Conservation (phyloP, 2,113 vertebrate genomes). For the Saimiri boliviensis region DNA sequence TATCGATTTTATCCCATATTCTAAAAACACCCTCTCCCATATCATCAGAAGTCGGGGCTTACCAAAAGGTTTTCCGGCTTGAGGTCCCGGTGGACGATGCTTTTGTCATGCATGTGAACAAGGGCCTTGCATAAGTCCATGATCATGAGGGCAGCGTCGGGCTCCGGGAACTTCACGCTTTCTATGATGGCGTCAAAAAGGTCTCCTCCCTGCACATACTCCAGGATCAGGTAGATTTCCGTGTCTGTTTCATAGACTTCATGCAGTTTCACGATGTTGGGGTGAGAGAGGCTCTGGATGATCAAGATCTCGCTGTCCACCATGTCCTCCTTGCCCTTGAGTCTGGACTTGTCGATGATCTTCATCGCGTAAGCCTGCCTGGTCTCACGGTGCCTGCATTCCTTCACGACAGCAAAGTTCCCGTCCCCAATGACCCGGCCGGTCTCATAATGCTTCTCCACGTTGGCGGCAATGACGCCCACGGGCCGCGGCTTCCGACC, state of each 20-base stretch:
- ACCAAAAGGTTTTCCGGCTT: constrained; percentile 99
- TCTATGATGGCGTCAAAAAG: constrained; percentile 97
- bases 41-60: constrained; percentile 66
- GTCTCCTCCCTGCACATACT: constrained; percentile 95
- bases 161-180: constrained; percentile 92
- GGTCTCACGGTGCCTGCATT: constrained; percentile 86
- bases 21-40: not conserved
- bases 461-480: constrained; percentile 79
- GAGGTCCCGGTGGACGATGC: constrained; percentile 95
- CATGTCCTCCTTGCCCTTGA: constrained; percentile 96
- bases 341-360: constrained; percentile 93
- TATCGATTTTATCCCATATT: not conserved
- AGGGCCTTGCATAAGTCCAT: constrained; percentile 93
- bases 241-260: constrained; percentile 91
- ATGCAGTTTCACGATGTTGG: constrained; percentile 93
- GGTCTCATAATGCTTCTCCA: constrained; percentile 91
- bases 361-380: constrained; percentile 92
- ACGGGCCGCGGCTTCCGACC: constrained; percentile 61
- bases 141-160: constrained; percentile 91
- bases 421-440: constrained; percentile 94
- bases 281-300: constrained; percentile 92
- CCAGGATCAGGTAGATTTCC: constrained; percentile 95
- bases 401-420: constrained; percentile 95
- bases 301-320: constrained; percentile 96
- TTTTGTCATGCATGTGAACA: constrained; percentile 93